phyloP scores from a whole-genome alignment of 2,113 vertebrate genomes.

The Phaethornis superciliosus region DNA sequence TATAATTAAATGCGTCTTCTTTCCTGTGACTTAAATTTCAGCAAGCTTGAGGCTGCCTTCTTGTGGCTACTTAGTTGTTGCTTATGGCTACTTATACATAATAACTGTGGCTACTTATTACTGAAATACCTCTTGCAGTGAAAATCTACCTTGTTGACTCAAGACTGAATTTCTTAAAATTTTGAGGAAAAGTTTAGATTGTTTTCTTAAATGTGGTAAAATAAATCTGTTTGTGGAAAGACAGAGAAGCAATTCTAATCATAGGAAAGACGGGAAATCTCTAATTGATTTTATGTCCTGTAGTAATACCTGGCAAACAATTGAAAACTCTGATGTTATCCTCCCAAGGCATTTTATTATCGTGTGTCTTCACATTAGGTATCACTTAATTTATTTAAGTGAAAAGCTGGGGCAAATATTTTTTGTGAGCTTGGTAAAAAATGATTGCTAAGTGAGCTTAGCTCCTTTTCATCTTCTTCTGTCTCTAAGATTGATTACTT shows the following conservation, averaged over 20 bases:
- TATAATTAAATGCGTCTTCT: neutral
- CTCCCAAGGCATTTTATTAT: neutral
- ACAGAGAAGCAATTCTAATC: neutral
- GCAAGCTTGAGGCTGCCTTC: neutral
- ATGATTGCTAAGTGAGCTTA: neutral
- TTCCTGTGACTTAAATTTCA: neutral
- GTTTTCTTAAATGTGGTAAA: neutral
- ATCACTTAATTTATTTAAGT: neutral
- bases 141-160: neutral
- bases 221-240: neutral
- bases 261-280: conserved; percentile 5
- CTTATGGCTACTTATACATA: neutral
- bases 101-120: neutral
- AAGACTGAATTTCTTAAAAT: neutral
- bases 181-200: neutral
- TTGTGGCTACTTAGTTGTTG: neutral
- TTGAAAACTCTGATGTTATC: neutral
- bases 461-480: neutral
- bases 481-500: neutral
- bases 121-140: neutral
- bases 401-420: neutral
- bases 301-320: conserved; percentile 28
- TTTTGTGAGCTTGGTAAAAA: neutral
- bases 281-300: neutral
- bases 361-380: neutral